Evolutionary conservation across 2,888 invertebrate species (phyloP).

Genomic region (Chloroclystis v-ata): DNA sequence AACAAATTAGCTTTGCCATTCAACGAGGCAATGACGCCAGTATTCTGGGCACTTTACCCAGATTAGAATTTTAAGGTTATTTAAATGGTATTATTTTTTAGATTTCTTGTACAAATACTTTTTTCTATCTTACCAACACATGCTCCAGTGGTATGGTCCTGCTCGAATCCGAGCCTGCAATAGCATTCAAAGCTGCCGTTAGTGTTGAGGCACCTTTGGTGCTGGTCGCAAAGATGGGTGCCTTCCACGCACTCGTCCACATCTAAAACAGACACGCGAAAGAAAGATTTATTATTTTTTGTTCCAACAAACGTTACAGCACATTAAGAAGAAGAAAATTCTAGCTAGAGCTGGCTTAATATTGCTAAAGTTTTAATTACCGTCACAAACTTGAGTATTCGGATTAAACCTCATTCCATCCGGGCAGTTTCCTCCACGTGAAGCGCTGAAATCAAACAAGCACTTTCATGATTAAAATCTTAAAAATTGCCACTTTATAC

Average conservation of each 20-base stretch:
- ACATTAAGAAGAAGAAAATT: too few relatives aligned
- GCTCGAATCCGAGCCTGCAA: constrained; percentile 61
- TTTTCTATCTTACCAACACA: constrained; percentile 53
- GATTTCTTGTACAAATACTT: too few relatives aligned
- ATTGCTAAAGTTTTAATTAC: too few relatives aligned
- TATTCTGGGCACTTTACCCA: too few relatives aligned
- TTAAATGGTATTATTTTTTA: too few relatives aligned
- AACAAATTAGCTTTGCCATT: too few relatives aligned
- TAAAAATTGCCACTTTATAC: too few relatives aligned
- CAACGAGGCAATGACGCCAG: too few relatives aligned
- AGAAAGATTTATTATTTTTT: too few relatives aligned
- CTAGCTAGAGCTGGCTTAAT: too few relatives aligned
- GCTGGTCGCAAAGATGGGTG: constrained; percentile 62
- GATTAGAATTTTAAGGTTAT: neutral
- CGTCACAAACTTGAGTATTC: constrained; percentile 49
- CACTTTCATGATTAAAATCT: too few relatives aligned
- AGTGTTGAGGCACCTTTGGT: constrained; percentile 67
- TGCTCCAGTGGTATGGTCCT: constrained; percentile 55
- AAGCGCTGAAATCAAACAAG: constrained; percentile 24
- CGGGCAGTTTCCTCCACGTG: constrained; percentile 39
- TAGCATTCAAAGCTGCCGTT: constrained; percentile 69
- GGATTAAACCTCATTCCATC: constrained; percentile 56
- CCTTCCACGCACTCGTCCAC: constrained; percentile 88
- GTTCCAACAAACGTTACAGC: too few relatives aligned
- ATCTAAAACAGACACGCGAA: constrained; percentile 79